A percentile compares a stretch with the other conserved stretches of the same genome.
Evolutionary conservation across 2,797 vertebrate species (phyloP).

Genomic region (Oceanodroma leucorhoa): DNA sequence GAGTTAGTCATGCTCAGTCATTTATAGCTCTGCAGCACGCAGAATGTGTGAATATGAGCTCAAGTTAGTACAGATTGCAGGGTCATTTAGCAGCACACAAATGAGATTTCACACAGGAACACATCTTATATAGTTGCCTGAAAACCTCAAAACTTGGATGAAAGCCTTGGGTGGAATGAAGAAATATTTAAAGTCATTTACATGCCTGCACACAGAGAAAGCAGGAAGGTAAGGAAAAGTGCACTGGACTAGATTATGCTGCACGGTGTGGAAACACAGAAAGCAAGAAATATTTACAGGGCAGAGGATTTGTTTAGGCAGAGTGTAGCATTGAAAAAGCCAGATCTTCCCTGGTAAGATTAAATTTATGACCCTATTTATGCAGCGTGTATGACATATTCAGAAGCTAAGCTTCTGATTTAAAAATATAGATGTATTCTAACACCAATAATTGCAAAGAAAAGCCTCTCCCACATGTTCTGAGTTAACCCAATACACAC

Average conservation of each 20-base stretch:
- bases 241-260: neutral
- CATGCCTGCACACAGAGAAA: neutral
- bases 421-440: neutral
- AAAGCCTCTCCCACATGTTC: neutral
- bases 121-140: neutral
- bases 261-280: neutral
- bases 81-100: slow-evolving; percentile 41
- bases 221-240: neutral
- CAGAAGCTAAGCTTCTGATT: neutral
- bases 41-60: slow-evolving; percentile 44
- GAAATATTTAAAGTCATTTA: slow-evolving; percentile 9
- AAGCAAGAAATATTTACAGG: neutral
- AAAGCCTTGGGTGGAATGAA: neutral
- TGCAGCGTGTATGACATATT: neutral
- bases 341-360: neutral
- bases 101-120: slow-evolving; percentile 42
- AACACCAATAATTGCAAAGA: neutral
- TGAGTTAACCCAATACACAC: neutral
- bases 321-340: neutral
- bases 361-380: neutral
- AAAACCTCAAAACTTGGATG: slow-evolving; percentile 12
- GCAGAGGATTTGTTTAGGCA: neutral
- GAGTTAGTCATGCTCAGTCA: slow-evolving; percentile 64
- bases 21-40: slow-evolving; percentile 60
- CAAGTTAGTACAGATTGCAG: slow-evolving; percentile 55